phyloP scores from a whole-genome alignment of 2,113 vertebrate species.

The Neotragus moschatus region DNA sequence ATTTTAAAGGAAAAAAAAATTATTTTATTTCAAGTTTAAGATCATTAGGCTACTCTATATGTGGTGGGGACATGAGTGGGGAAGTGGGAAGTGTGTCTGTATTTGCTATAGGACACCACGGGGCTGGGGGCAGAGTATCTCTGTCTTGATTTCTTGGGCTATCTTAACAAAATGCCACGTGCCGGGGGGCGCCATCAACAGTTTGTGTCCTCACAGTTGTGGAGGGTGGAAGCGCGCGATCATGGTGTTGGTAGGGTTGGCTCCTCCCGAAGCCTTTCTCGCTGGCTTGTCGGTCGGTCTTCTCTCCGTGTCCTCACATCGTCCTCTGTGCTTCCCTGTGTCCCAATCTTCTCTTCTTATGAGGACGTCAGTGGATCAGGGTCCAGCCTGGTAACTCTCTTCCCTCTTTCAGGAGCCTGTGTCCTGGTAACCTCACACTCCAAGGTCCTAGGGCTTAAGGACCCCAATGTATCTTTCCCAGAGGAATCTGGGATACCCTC shows the following conservation, averaged over 20 bases:
- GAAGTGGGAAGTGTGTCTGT: background rate
- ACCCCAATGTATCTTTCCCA: background rate
- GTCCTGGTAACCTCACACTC: background rate
- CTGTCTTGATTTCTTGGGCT: background rate
- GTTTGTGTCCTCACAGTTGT: background rate
- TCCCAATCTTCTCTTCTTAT: background rate
- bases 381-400: background rate
- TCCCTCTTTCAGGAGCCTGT: background rate
- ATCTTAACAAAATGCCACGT: accelerated
- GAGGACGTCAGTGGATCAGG: background rate
- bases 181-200: accelerated
- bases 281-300: accelerated
- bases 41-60: background rate
- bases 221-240: background rate
- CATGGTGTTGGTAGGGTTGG: background rate
- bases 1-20: background rate
- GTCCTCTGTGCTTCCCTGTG: background rate
- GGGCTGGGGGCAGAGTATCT: background rate
- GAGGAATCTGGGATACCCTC: background rate
- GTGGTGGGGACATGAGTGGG: background rate
- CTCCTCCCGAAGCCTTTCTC: background rate
- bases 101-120: background rate
- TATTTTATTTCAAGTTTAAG: background rate
- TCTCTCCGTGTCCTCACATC: accelerated
- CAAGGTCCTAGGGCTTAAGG: background rate